Base-by-base conservation (phyloP, 92 coral and sea anemone genomes). In the Porites evermanni region DNA sequence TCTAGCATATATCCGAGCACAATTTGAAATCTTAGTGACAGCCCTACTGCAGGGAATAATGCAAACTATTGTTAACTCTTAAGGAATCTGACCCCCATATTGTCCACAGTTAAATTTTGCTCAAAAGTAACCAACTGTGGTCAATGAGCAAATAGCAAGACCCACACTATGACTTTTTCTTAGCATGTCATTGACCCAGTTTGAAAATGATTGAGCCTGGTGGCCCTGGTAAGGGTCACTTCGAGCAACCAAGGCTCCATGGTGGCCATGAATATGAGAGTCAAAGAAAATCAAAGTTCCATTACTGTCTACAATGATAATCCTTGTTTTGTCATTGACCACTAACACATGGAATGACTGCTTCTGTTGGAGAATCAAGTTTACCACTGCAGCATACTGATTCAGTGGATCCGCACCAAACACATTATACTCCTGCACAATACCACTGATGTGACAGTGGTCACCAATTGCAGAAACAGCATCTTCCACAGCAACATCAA, bases 171-270 rank as follows among this genome's bases (percentile, higher is more conserved):
- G 13, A 32, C 26, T 78, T 8, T 24, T 29, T 24, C 1, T 5
- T 13, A 78, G 70, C 81, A 63, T 78, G 2, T 38, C 24, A 63
- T 78, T 19, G 14, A 78, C 10, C 81, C 59, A 78, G 17, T 12
- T 7, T 61, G 81, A 63, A 60, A 78, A 78, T 10, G 52, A 32
- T 26, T 61, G 58, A 11, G 81, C 81, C 50, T 60, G 80, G 13
- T 44, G 21, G 66, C 54, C 68, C 3, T 32, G 10, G 7, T 76
- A 17, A 59, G 81, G 13, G 52, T 23, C 54, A 77, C 70, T 77
- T 77, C 56, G 70, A 60, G 70, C 81, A 77, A 77, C 12, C 69
- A 77, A 77, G 12, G 69, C 81, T 63, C 81, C 70, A 16, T 78
- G 32, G 13, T 29, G 51, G 7, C 79, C 65, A 53, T 75, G 66